Evolutionary conservation across 2,888 invertebrate species (phyloP).

Genomic region (Octonoba sinensis): DNA sequence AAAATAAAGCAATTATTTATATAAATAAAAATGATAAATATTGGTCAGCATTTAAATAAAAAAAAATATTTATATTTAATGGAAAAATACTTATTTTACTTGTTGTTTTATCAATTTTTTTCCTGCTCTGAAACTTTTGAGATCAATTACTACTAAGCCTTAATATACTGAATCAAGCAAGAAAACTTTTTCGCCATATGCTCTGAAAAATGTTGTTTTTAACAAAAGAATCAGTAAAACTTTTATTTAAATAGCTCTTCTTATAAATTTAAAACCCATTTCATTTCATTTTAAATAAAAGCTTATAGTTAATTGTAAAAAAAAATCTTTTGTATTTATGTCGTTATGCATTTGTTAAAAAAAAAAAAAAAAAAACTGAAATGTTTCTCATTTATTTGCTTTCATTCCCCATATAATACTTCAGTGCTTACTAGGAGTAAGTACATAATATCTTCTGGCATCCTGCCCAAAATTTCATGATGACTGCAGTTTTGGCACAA

Average conservation of each 20-base stretch:
- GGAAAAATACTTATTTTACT: not conserved
- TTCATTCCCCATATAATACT: not conserved
- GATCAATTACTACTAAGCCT: not conserved
- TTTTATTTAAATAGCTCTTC: not conserved
- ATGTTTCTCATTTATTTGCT: no score
- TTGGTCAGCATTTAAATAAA: not conserved
- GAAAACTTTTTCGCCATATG: not conserved
- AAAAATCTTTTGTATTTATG: not conserved
- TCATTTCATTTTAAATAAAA: not conserved
- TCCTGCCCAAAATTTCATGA: not conserved
- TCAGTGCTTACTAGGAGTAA: not conserved
- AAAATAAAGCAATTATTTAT: no score
- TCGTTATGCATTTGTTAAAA: no score
- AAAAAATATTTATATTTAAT: not conserved
- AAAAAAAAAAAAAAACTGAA: no score
- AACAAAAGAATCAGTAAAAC: not conserved
- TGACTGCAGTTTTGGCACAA: no score
- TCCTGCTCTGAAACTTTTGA: not conserved
- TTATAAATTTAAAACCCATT: not conserved
- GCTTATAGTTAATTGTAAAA: not conserved
- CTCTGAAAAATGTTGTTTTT: not conserved
- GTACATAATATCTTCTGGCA: conserved; percentile 8
- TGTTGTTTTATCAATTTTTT: not conserved
- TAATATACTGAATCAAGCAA: no score
- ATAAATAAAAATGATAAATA: no score